These are phyloP conservation scores for Centrocercus urophasianus DNA, from an alignment of 2,113 vertebrate genomes.

Conservation along the genomic window DNA sequence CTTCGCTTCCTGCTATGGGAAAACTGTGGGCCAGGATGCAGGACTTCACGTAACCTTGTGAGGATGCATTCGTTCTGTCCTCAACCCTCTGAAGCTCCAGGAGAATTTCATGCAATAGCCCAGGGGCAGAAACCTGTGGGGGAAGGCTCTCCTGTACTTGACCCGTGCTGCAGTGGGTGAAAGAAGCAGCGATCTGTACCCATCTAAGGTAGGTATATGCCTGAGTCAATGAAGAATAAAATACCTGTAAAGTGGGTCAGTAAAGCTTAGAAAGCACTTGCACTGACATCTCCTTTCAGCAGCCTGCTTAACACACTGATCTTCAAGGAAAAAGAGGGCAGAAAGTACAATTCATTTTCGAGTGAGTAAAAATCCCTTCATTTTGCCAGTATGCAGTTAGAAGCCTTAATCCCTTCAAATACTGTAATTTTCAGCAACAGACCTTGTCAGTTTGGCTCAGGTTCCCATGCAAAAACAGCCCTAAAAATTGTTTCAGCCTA, in stretches of 20 bases:
- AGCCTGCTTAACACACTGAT: not conserved
- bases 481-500: not conserved
- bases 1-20: not conserved
- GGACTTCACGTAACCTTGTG: accelerated
- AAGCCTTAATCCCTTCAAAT: not conserved
- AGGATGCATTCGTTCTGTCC: accelerated
- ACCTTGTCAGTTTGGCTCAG: not conserved
- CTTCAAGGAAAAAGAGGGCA: constrained; percentile 11
- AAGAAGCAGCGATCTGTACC: not conserved
- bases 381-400: not conserved
- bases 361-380: not conserved
- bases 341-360: not conserved
- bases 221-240: not conserved
- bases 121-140: not conserved
- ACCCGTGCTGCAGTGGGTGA: accelerated
- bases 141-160: not conserved
- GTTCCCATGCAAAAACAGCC: not conserved
- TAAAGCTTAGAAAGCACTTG: constrained; percentile 29
- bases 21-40: not conserved
- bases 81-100: not conserved
- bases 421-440: not conserved
- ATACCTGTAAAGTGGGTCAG: constrained; percentile 34
- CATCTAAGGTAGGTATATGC: not conserved
- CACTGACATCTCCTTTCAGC: not conserved
- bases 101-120: not conserved